phyloP scores from a whole-genome alignment of 30 jellyfish, hydroid and myxozoan genomes.

The Hydra vulgaris region DNA sequence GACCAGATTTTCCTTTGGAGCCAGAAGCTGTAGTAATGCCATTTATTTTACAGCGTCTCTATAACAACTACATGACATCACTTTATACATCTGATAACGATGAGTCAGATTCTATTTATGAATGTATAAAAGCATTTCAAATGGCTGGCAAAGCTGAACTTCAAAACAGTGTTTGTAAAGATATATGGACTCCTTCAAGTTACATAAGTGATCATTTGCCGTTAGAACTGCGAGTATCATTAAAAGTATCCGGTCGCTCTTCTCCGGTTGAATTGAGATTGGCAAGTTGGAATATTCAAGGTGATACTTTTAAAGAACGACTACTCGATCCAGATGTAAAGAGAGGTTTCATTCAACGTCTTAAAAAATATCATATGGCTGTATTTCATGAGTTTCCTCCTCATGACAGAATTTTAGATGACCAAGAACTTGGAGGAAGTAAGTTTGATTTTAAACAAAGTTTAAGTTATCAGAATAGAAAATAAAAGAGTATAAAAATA shows the following conservation, averaged over 20 bases:
- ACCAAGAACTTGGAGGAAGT: conserved; percentile 25
- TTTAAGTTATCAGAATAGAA: too few species aligned
- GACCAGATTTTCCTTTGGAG: conserved; percentile 34
- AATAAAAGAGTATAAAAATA: background rate
- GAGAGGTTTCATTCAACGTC: background rate
- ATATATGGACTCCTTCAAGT: conserved; percentile 26
- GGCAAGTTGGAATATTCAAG: conserved; percentile 34
- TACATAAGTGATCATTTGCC: conserved; percentile 30
- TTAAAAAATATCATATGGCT: conserved; percentile 25
- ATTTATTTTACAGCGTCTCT: conserved; percentile 17
- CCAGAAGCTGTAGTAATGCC: conserved; percentile 29
- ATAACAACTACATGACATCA: conserved; percentile 28
- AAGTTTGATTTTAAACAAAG: background rate
- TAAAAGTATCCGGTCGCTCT: background rate
- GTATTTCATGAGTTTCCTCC: conserved; percentile 32
- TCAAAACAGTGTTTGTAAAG: conserved; percentile 18
- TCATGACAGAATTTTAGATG: conserved; percentile 29
- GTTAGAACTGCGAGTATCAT: conserved; percentile 10
- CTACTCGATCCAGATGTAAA: conserved; percentile 23
- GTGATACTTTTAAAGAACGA: conserved; percentile 34
- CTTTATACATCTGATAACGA: conserved; percentile 20
- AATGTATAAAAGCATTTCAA: conserved; percentile 24
- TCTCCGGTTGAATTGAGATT: conserved; percentile 17
- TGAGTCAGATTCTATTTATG: conserved; percentile 30
- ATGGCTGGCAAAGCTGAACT: conserved; percentile 27